A percentile compares a stretch with the other conserved stretches of the same genome.
Conservation (phyloP, 2,797 vertebrate species). For the Sardinella longiceps region DNA sequence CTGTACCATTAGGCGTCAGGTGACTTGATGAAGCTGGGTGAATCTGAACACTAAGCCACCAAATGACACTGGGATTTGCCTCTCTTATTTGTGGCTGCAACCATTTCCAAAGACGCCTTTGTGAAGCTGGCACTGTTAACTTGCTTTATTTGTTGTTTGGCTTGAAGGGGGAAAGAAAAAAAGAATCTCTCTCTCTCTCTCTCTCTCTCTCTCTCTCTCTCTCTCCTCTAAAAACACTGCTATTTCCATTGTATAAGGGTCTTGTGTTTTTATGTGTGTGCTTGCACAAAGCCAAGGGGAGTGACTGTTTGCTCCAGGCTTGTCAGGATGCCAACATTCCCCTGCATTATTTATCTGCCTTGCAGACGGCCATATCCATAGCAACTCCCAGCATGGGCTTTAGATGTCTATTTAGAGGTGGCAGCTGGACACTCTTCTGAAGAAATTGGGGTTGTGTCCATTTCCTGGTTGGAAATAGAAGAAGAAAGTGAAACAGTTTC, state of each 20-base stretch:
- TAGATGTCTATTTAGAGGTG: constrained; percentile 43
- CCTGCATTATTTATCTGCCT: constrained; percentile 79
- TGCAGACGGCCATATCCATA: constrained; percentile 78
- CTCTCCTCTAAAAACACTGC: neutral
- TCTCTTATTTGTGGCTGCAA: neutral
- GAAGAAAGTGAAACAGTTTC: constrained; percentile 4
- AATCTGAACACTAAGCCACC: neutral
- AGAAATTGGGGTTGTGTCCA: constrained; percentile 39
- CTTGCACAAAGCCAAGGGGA: constrained; percentile 42
- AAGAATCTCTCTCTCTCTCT: neutral
- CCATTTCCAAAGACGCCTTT: neutral
- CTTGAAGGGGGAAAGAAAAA: neutral
- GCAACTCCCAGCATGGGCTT: constrained; percentile 65
- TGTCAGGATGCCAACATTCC: constrained; percentile 76
- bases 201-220: neutral
- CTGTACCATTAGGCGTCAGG: neutral
- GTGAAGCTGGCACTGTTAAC: neutral
- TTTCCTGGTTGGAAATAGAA: neutral
- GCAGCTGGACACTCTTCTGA: constrained; percentile 49
- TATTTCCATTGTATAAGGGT: constrained; percentile 15
- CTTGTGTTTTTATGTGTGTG: constrained; percentile 8
- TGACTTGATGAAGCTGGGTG: constrained; percentile 8
- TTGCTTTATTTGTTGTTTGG: neutral
- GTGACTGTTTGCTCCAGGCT: constrained; percentile 78
- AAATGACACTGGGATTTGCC: neutral